Percentiles rank a stretch among this genome's conserved stretches.
Conservation (phyloP, 2,797 vertebrate species). For the Macroramphosus scolopax region DNA sequence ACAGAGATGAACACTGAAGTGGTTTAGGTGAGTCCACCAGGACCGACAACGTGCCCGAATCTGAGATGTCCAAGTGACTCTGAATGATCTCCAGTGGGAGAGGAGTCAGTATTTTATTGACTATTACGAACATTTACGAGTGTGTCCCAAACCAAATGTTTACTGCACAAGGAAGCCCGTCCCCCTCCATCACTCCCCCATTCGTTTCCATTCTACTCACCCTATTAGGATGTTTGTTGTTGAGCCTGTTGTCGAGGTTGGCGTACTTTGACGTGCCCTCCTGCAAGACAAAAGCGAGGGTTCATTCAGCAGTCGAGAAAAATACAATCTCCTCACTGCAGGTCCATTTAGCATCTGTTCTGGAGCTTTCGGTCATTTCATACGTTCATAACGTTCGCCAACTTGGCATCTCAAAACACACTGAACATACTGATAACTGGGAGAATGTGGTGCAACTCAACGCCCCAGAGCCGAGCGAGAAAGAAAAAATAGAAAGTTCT, state of each 20-base stretch:
- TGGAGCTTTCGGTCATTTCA: neutral
- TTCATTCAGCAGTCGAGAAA: neutral
- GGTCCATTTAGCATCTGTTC: neutral
- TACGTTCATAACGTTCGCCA: too few species aligned
- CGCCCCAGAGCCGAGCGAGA: too few species aligned
- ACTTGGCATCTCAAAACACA: too few species aligned
- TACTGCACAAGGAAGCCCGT: too few species aligned
- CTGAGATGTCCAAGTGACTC: constrained; percentile 2
- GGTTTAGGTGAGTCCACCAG: constrained; percentile 16
- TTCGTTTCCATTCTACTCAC: constrained; percentile 60
- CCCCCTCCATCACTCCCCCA: too few species aligned
- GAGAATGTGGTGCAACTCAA: too few species aligned
- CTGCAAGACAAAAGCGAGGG: constrained; percentile 56
- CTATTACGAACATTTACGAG: too few species aligned
- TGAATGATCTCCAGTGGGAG: neutral
- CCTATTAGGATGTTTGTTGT: constrained; percentile 65
- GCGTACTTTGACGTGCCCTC: constrained; percentile 77
- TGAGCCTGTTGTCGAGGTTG: constrained; percentile 70
- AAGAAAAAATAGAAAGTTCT: too few species aligned
- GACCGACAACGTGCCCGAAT: constrained; percentile 1
- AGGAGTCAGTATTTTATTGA: neutral
- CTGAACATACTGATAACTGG: too few species aligned
- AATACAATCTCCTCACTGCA: neutral
- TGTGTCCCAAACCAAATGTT: too few species aligned
- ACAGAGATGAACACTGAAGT: constrained; percentile 13